Conservation (phyloP, 2,113 vertebrate genomes). For the Dinomys branickii region DNA sequence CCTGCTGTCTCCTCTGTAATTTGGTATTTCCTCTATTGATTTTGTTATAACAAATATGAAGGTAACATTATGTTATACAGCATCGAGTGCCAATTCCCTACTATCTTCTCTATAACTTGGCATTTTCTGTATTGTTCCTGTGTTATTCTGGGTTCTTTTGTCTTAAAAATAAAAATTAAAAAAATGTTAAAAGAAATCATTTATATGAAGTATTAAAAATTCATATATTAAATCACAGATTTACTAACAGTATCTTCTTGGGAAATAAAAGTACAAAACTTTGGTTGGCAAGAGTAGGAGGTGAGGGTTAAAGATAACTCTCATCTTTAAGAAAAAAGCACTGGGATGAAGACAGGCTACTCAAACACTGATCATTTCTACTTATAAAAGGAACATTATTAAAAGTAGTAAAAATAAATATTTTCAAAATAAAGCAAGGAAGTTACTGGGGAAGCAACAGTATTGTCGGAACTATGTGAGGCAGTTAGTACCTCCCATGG, state of each 20-base stretch:
- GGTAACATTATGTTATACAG: too few species aligned
- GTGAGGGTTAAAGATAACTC: conserved; percentile 16
- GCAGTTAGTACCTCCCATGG: conserved; percentile 91
- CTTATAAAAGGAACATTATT: background rate
- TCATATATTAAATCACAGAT: background rate
- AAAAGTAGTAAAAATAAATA: background rate
- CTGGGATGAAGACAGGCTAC: background rate
- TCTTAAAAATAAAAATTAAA: too few species aligned
- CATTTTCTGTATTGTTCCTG: too few species aligned
- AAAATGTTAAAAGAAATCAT: background rate
- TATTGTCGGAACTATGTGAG: background rate
- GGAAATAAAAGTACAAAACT: conserved; percentile 8
- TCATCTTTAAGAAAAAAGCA: background rate
- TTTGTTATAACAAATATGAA: too few species aligned
- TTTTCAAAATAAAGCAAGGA: background rate
- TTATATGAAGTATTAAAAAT: background rate
- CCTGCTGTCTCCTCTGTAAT: too few species aligned
- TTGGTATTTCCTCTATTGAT: too few species aligned
- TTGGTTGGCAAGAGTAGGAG: background rate
- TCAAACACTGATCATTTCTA: background rate
- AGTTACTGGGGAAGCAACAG: background rate
- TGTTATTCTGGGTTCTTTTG: too few species aligned
- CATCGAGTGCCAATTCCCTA: too few species aligned
- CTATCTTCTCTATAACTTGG: too few species aligned
- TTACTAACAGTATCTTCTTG: background rate